Evolutionary conservation across 2,888 invertebrate species (phyloP), one percentile per base, ranked within the genome.

Genomic region (Rhamnusium bicolor): DNA sequence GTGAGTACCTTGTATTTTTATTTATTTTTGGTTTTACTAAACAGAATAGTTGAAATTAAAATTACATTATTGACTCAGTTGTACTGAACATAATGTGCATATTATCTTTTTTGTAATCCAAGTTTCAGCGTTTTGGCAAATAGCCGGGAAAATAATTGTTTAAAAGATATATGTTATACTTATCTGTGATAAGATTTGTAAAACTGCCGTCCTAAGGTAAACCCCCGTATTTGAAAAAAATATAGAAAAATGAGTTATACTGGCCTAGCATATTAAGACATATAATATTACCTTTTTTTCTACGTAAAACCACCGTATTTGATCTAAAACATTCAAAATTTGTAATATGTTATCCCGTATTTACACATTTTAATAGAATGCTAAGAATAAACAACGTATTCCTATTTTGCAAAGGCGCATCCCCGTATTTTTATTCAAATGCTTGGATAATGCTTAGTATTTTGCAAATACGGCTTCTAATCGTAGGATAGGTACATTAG

Each of bases 211-310:
- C n/a, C n/a, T n/a, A n/a, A 47, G 47, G 47, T 47, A 14, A 47
- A 47, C 47, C 47, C n/a, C 14, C 47, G 47, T 47, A 47, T 47
- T 47, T 47, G 47, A 47, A 47, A 47, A 47, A 47, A 47, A 47
- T 14, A 47, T 14, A 14, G 1, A 14, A 47, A 47, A 47, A 47
- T 47, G 7, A 2, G 7, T 7, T 14, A 47, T 5, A 5, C 4
- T 47, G 47, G 1, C 7, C 14, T 47, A 47, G 47, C 47, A 47
- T 47, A 47, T 47, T 3, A 47, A 47, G 1, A 47, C 14, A 2
- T 14, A 47, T 5, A 47, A 47, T 46, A 24, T 2, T 32, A 5
- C 7, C 47, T 14, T 5, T 47, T n/a, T 14, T 47, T 5, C 47
- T 47, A 47, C 47, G 2, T 1, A 47, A 2, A 47, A 47, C 7